Percentiles rank a stretch among this genome's conserved stretches.
phyloP scores from a whole-genome alignment of 2,888 invertebrate genomes.

The Amiota communis region DNA sequence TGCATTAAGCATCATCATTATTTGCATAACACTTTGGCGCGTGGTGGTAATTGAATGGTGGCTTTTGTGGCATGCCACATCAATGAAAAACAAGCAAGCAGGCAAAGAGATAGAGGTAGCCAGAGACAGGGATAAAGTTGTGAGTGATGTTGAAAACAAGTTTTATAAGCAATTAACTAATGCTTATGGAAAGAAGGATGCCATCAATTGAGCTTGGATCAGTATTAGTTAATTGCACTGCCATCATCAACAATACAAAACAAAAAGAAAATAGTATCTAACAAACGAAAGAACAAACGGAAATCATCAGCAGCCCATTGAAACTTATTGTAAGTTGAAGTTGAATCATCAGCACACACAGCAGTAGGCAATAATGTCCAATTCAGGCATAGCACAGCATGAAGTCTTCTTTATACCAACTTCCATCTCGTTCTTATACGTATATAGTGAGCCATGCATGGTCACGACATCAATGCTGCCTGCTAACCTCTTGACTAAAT shows the following conservation, averaged over 20 bases:
- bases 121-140: no score
- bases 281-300: slow-evolving; percentile 1
- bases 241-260: neutral
- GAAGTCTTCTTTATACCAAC: neutral
- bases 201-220: neutral
- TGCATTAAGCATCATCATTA: slow-evolving; percentile 37
- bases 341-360: slow-evolving; percentile 2
- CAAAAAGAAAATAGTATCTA: neutral
- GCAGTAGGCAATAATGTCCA: slow-evolving; percentile 6
- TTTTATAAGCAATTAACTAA: slow-evolving; percentile 11
- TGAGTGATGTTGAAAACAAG: neutral
- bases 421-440: no score
- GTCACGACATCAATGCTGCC: no score
- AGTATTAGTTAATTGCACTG: neutral
- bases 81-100: no score
- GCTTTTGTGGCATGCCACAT: neutral
- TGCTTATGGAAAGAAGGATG: neutral
- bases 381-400: neutral
- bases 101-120: no score
- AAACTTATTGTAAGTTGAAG: slow-evolving; percentile 12
- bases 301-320: slow-evolving; percentile 11
- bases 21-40: slow-evolving; percentile 62
- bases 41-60: slow-evolving; percentile 28
- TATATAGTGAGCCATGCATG: no score
- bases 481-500: neutral